These are phyloP conservation scores for Urocynchramus pylzowi DNA, from an alignment of 2,113 vertebrate species.

Conservation along the genomic window DNA sequence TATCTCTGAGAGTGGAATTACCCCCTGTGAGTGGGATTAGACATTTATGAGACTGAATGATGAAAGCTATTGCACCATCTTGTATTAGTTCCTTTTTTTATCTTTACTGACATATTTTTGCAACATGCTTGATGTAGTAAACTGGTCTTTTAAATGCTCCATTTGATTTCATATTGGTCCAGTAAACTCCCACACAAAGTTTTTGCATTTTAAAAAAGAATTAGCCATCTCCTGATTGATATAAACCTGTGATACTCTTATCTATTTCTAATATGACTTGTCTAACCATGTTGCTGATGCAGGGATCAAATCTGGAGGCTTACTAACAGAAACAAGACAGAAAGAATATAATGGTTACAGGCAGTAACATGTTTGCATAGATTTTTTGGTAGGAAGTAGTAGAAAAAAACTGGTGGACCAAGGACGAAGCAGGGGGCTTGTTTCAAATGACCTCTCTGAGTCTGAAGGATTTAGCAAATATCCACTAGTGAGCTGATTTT, in stretches of 20 bases:
- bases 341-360: neutral
- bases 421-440: neutral
- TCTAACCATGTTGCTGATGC: neutral
- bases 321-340: neutral
- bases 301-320: neutral
- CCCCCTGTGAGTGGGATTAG: conserved; percentile 13
- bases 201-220: neutral
- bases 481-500: neutral
- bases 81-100: conserved; percentile 67
- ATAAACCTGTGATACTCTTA: neutral
- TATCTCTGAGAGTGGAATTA: conserved; percentile 18
- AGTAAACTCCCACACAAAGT: neutral
- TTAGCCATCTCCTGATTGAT: neutral
- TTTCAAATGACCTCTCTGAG: neutral
- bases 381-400: neutral
- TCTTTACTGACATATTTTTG: conserved; percentile 66
- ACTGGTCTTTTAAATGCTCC: conserved; percentile 64
- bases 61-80: conserved; percentile 71
- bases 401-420: neutral
- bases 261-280: neutral
- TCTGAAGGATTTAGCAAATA: neutral
- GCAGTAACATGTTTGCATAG: neutral
- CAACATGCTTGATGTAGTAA: conserved; percentile 63
- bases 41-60: conserved; percentile 69
- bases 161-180: conserved; percentile 1